These are phyloP conservation scores for Shargacucullia verbasci DNA, from an alignment of 2,888 invertebrate genomes.

Conservation along the genomic window DNA sequence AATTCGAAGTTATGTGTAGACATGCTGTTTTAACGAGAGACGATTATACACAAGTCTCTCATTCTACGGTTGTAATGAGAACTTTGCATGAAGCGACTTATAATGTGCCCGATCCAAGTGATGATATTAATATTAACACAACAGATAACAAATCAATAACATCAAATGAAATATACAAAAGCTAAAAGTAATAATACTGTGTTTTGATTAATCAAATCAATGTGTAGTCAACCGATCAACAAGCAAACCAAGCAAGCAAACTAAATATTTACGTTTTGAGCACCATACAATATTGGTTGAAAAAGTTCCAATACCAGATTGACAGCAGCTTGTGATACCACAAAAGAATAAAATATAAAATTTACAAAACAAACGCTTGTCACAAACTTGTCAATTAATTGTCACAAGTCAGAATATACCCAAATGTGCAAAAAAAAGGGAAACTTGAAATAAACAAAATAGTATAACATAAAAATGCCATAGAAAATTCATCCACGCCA, in stretches of 20 bases:
- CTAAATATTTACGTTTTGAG: neutral
- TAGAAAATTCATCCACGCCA: constrained; percentile 42
- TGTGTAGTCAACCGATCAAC: neutral
- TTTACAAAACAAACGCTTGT: constrained; percentile 65
- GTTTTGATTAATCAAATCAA: neutral
- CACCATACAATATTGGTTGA: constrained; percentile 8
- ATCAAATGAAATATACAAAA: no score
- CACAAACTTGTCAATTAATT: constrained; percentile 58
- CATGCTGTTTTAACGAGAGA: constrained; percentile 71
- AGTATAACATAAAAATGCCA: constrained; percentile 57
- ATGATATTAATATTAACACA: neutral
- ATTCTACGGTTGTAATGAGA: constrained; percentile 11
- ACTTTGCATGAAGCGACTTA: neutral
- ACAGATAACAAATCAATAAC: neutral
- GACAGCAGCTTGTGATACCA: constrained; percentile 43
- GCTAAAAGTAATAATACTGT: no score
- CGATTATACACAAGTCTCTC: constrained; percentile 48
- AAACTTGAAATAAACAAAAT: constrained; percentile 21
- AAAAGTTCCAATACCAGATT: constrained; percentile 29
- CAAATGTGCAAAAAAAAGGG: constrained; percentile 21
- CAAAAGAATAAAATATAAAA: constrained; percentile 65
- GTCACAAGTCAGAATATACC: constrained; percentile 37
- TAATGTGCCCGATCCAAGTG: neutral
- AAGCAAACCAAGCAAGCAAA: neutral
- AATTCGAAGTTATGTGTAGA: constrained; percentile 80